These are phyloP conservation scores for Poeciliopsis prolifica DNA, from an alignment of 2,113 vertebrate genomes.

Conservation along the genomic window DNA sequence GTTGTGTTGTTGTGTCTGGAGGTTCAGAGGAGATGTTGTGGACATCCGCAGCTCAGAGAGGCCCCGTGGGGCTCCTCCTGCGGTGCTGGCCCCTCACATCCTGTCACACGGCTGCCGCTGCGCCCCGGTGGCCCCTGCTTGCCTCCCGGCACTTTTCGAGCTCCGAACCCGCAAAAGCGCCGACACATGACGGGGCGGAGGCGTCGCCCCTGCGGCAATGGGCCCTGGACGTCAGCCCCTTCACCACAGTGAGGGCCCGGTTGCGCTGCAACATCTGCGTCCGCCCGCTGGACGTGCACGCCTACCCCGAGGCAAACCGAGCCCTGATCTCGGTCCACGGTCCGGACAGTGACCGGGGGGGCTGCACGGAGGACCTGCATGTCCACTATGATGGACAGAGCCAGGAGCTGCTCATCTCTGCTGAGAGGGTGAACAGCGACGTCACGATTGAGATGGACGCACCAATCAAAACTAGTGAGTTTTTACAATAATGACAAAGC, in stretches of 20 bases:
- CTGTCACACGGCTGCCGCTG: neutral
- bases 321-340: slow-evolving; percentile 79
- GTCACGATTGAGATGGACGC: slow-evolving; percentile 82
- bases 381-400: slow-evolving; percentile 82
- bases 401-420: slow-evolving; percentile 78
- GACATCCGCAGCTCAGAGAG: slow-evolving; percentile 28
- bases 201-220: slow-evolving; percentile 73
- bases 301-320: slow-evolving; percentile 80
- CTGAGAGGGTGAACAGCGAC: slow-evolving; percentile 66
- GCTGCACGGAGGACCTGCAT: slow-evolving; percentile 64
- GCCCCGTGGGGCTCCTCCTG: slow-evolving; percentile 27
- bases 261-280: slow-evolving; percentile 85
- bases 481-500: neutral
- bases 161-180: slow-evolving; percentile 14
- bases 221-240: slow-evolving; percentile 83
- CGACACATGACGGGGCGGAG: slow-evolving; percentile 2
- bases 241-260: slow-evolving; percentile 78
- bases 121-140: neutral
- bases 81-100: slow-evolving; percentile 26
- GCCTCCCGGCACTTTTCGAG: slow-evolving; percentile 36
- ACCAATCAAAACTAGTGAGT: slow-evolving; percentile 88
- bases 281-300: slow-evolving; percentile 82
- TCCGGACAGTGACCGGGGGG: slow-evolving; percentile 30
- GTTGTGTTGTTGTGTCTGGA: neutral
- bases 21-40: slow-evolving; percentile 43